These are phyloP conservation scores for Leptarthrus brevirostris DNA, from an alignment of 2,888 invertebrate species.

Conservation along the genomic window DNA sequence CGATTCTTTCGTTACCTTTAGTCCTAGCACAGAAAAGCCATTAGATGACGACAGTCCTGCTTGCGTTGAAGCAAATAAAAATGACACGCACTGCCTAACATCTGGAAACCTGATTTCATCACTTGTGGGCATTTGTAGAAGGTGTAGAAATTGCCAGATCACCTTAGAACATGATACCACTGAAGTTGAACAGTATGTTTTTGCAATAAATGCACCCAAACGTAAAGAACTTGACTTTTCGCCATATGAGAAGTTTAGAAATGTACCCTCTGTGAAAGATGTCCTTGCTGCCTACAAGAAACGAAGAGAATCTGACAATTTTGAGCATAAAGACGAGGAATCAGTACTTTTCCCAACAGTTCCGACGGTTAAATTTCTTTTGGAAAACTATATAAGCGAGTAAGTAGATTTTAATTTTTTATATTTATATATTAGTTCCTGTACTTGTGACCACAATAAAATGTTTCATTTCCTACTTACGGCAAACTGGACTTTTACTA, in stretches of 20 bases:
- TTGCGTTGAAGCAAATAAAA: background rate
- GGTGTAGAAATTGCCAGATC: background rate
- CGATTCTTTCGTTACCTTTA: too few relatives aligned
- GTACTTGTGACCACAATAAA: too few relatives aligned
- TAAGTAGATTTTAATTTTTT: conserved; percentile 40
- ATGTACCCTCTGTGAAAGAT: conserved; percentile 4
- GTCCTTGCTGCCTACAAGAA: conserved; percentile 20
- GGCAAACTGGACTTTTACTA: too few relatives aligned
- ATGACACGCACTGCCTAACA: background rate
- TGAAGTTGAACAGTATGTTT: background rate
- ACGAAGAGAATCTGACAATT: conserved; percentile 12
- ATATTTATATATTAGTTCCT: background rate
- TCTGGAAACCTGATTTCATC: background rate
- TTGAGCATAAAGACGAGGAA: conserved; percentile 38
- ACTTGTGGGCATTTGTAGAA: background rate
- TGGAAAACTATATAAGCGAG: conserved; percentile 43
- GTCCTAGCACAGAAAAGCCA: too few relatives aligned
- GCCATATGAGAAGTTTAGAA: conserved; percentile 15
- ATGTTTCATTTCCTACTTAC: too few relatives aligned
- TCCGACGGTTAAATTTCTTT: conserved; percentile 44
- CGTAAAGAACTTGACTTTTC: conserved; percentile 14
- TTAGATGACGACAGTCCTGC: background rate
- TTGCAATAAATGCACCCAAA: background rate
- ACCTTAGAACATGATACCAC: background rate
- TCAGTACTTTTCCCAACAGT: conserved; percentile 22